A percentile compares a stretch with the other conserved stretches of the same genome.
phyloP scores from a whole-genome alignment of 1,140 invertebrate genomes.

The Drosophila sproati region DNA sequence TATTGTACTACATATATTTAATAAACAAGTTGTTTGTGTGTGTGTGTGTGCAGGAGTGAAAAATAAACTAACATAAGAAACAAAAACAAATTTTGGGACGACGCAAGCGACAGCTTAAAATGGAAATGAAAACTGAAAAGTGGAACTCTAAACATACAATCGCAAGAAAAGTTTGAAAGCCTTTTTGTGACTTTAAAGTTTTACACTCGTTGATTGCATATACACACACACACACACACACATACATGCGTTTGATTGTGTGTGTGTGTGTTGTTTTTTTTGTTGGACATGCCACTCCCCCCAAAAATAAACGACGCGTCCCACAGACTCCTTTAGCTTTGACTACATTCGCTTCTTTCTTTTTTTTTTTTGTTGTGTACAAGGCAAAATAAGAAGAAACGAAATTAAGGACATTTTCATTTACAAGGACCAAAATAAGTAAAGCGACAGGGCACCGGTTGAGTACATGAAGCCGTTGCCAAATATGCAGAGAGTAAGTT shows the following conservation, averaged over 20 bases:
- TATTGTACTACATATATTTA: conserved; percentile 78
- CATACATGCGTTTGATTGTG: background rate
- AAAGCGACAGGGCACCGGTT: conserved; percentile 20
- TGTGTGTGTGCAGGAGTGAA: conserved; percentile 26
- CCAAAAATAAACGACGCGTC: background rate
- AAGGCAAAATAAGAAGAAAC: background rate
- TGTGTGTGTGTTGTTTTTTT: background rate
- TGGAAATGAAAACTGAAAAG: conserved; percentile 26
- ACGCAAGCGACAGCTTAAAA: conserved; percentile 25
- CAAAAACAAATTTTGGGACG: conserved; percentile 30
- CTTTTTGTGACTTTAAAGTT: conserved; percentile 61
- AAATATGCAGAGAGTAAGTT: conserved; percentile 45
- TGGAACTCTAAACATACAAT: conserved; percentile 40
- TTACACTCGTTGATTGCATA: conserved; percentile 10
- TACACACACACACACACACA: background rate
- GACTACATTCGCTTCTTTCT: conserved; percentile 12
- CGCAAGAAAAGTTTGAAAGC: conserved; percentile 34
- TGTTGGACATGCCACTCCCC: conserved; percentile 9
- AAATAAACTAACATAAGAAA: conserved; percentile 48
- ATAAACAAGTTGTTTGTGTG: conserved; percentile 60
- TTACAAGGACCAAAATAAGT: conserved; percentile 60
- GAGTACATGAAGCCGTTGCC: background rate
- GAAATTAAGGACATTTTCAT: conserved; percentile 51
- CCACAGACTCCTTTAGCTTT: conserved; percentile 19
- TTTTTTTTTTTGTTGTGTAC: background rate